Conservation (phyloP, 2,888 invertebrate genomes). For the Thyatira batis region DNA sequence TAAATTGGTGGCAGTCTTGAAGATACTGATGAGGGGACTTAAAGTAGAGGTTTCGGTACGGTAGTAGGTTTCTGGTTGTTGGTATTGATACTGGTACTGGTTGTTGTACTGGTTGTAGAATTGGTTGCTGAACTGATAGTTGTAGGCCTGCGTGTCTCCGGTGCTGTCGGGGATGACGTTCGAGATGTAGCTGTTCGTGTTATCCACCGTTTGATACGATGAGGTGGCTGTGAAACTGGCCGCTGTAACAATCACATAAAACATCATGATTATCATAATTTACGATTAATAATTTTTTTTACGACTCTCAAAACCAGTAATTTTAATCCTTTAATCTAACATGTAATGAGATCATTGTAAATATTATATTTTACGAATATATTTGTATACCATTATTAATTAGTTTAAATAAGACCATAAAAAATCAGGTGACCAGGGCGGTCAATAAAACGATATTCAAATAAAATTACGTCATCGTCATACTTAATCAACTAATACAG, state of each 20-base stretch:
- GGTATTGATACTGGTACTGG: conserved; percentile 64
- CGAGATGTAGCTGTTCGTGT: conserved; percentile 76
- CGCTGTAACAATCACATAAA: conserved; percentile 56
- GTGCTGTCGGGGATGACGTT: conserved; percentile 81
- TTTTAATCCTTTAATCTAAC: neutral
- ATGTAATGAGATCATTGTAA: neutral
- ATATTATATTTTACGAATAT: neutral
- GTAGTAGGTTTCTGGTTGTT: conserved; percentile 55
- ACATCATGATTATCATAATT: conserved; percentile 15
- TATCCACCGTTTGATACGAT: conserved; percentile 66
- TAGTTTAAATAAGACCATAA: neutral
- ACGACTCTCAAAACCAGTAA: neutral
- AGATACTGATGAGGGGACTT: conserved; percentile 73
- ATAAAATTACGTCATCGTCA: neutral
- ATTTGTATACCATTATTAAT: neutral
- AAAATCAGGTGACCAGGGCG: neutral
- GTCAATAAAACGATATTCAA: neutral
- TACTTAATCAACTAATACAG: neutral
- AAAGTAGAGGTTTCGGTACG: conserved; percentile 63
- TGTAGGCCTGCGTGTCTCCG: conserved; percentile 62
- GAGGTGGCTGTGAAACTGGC: conserved; percentile 67
- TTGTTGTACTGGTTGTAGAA: conserved; percentile 68
- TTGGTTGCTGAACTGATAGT: conserved; percentile 65
- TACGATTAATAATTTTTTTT: neutral
- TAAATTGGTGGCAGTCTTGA: conserved; percentile 72